Percentiles rank a stretch among this genome's conserved stretches.
phyloP scores from a whole-genome alignment of 2,888 invertebrate genomes.

The Apamea sordens region DNA sequence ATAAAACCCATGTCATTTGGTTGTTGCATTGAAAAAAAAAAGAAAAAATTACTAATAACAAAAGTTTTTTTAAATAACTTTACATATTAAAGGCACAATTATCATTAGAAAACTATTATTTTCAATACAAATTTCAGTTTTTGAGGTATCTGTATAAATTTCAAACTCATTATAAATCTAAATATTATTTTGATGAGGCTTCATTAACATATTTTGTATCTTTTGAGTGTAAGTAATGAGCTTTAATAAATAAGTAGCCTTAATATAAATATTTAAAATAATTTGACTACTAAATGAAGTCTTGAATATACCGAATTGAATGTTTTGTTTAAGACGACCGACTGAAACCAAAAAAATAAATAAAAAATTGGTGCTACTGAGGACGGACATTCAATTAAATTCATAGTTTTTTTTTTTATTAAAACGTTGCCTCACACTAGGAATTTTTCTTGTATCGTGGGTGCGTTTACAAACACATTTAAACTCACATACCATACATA shows the following conservation, averaged over 20 bases:
- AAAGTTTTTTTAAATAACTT: not conserved
- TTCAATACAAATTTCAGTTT: slow-evolving; percentile 18
- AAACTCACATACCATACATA: no score
- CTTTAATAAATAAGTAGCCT: not conserved
- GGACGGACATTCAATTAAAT: no score
- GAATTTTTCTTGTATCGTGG: no score
- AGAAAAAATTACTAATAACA: no score
- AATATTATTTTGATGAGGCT: slow-evolving; percentile 1
- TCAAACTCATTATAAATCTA: not conserved
- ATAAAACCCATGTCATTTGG: no score
- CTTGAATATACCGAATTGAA: not conserved
- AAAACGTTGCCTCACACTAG: no score
- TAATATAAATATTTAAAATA: not conserved
- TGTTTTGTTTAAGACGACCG: not conserved
- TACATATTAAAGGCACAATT: slow-evolving; percentile 8
- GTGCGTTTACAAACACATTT: no score
- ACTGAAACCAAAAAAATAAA: not conserved
- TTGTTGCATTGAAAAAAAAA: no score
- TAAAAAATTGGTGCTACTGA: not conserved
- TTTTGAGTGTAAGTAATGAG: slow-evolving; percentile 14
- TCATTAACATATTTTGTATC: slow-evolving; percentile 10
- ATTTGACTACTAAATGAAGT: not conserved
- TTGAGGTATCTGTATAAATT: not conserved
- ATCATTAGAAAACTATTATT: not conserved
- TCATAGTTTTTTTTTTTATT: no score